Evolutionary conservation across 2,888 invertebrate species (phyloP).

Genomic region (Notodonta ziczac): DNA sequence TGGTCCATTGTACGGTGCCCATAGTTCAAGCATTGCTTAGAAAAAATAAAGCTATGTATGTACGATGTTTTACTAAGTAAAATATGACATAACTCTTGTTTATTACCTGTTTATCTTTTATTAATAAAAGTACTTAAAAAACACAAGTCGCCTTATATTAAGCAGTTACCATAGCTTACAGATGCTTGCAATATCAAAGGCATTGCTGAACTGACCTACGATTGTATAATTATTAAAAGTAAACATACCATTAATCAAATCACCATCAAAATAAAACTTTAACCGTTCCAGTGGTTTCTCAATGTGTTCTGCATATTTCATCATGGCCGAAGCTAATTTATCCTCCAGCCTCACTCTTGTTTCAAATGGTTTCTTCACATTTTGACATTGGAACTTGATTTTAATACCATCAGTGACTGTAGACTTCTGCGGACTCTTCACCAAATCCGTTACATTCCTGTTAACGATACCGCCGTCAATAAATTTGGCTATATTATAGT

Average conservation of each 20-base stretch:
- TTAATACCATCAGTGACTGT: constrained; percentile 48
- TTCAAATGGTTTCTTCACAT: constrained; percentile 66
- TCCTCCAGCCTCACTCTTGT: constrained; percentile 56
- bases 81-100: no score
- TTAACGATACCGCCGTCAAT: constrained; percentile 75
- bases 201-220: no score
- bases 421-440: constrained; percentile 20
- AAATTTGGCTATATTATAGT: constrained; percentile 71
- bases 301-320: constrained; percentile 74
- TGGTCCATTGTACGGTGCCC: not conserved
- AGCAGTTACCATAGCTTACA: no score
- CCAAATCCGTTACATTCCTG: constrained; percentile 50
- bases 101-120: no score
- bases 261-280: constrained; percentile 83
- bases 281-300: constrained; percentile 65
- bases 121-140: no score
- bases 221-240: no score
- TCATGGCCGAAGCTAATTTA: constrained; percentile 66
- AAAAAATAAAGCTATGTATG: no score
- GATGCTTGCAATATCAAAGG: no score
- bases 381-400: constrained; percentile 76
- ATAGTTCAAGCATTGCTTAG: no score
- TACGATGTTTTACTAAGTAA: no score
- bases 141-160: no score
- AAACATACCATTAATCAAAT: constrained; percentile 62